Base-by-base conservation (phyloP, 1,140 invertebrate species). In the Pygmarrhopalites habei region DNA sequence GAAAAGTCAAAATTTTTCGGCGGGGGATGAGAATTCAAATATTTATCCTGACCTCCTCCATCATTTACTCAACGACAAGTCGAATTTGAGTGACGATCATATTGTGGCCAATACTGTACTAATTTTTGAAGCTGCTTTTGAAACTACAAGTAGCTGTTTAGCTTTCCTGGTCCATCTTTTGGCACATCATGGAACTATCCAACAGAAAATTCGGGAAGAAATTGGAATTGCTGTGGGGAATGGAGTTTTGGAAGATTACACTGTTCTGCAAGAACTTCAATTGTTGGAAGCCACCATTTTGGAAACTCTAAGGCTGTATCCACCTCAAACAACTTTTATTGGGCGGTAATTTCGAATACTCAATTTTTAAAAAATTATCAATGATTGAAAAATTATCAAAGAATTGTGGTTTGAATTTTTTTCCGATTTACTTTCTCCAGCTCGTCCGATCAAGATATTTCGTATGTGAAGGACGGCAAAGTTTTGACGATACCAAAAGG, bases 281-380 rank as follows among this genome's bases (percentile, higher is more conserved):
- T 58, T 43, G 15, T 21, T 68, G 59, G 55, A 61, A 3, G 35
- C 39, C 2, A 35, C 43, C 14, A 62, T 68, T 14, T 49, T 53
- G 1, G 66, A 68, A 30, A 52, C 26, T 1, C 26, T 68, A 14
- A 43, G 66, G 28, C 26, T 68, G 25, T 65, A 52, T 39, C 66
- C 66, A 3, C 61, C 66, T 10, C 66, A 68, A 25, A 68, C 66
- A 1, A 68, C 66, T 26, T 68, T 68, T 39, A 61, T 68, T 3
- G 60, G 62, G 5, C 23, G 66, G 66, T 68, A n/a, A n/a, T n/a
- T n/a, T n/a, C n/a, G n/a, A n/a, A n/a, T n/a, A n/a, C n/a, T n/a
- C n/a, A n/a, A n/a, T n/a, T n/a, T n/a, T n/a, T n/a, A n/a, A n/a
- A n/a, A n/a, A n/a, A n/a, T n/a, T n/a, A n/a, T n/a, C n/a, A n/a